A percentile compares a stretch with the other conserved stretches of the same genome.
These are phyloP conservation scores for Seriola aureovittata DNA, from an alignment of 2,113 vertebrate species.

Conservation along the genomic window DNA sequence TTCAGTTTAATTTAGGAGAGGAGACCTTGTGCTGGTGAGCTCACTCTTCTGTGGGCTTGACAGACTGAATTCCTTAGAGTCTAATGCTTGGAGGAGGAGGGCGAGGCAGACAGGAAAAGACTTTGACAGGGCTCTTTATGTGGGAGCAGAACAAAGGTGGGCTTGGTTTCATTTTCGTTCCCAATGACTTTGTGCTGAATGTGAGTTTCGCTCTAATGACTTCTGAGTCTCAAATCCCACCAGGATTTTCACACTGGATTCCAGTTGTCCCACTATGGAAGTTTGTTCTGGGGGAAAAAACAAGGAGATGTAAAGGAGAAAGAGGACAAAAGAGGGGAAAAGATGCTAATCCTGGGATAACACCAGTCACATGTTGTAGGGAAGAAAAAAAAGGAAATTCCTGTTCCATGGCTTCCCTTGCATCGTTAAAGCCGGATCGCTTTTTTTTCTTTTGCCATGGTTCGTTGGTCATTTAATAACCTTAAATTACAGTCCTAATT, in stretches of 20 bases:
- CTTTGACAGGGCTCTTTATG: conserved; percentile 32
- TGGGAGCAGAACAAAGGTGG: conserved; percentile 42
- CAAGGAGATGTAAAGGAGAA: conserved; percentile 36
- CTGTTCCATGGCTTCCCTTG: not conserved
- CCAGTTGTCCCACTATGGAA: conserved; percentile 21
- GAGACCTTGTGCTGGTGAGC: conserved; percentile 22
- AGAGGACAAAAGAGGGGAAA: conserved; percentile 6
- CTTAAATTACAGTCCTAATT: conserved; percentile 70
- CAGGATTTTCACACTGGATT: conserved; percentile 52
- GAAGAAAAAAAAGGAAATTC: not conserved
- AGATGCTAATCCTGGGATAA: conserved; percentile 37
- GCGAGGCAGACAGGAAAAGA: conserved; percentile 19
- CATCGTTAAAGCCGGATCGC: conserved; percentile 39
- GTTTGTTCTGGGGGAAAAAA: conserved; percentile 21
- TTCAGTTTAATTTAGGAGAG: conserved; percentile 58
- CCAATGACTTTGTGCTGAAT: conserved; percentile 58
- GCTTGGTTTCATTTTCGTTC: conserved; percentile 43
- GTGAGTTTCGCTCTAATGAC: conserved; percentile 57
- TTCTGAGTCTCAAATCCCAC: conserved; percentile 62
- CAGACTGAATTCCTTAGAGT: conserved; percentile 44
- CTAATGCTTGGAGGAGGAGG: conserved; percentile 37
- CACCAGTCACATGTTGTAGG: conserved; percentile 18
- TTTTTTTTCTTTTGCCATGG: conserved; percentile 57
- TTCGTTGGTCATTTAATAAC: conserved; percentile 74
- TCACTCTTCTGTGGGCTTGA: conserved; percentile 30